These are phyloP conservation scores for Watsonalla cultraria DNA, from an alignment of 2,888 invertebrate species.

Conservation along the genomic window DNA sequence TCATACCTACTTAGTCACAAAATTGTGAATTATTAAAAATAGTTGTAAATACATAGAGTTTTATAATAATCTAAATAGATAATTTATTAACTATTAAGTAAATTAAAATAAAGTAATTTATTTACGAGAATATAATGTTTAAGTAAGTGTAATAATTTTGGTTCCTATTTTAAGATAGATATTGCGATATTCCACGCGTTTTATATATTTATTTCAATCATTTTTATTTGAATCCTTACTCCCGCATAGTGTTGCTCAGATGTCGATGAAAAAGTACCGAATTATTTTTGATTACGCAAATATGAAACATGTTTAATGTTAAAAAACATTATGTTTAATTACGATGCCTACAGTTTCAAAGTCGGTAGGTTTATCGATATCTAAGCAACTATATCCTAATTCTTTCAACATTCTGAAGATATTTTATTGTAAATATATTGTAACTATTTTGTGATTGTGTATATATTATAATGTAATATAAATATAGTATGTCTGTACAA, in stretches of 20 bases:
- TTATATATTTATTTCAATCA: conserved; percentile 50
- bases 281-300: not conserved
- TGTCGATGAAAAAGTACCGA: not conserved
- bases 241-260: not conserved
- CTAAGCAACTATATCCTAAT: not conserved
- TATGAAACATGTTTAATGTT: not conserved
- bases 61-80: conserved; percentile 38
- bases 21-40: conserved; percentile 45
- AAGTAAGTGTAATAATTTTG: conserved; percentile 57
- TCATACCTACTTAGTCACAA: conserved; percentile 21
- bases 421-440: conserved; percentile 28
- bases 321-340: no score
- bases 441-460: conserved; percentile 17
- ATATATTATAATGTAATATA: conserved; percentile 24
- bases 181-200: conserved; percentile 45
- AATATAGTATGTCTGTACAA: conserved; percentile 13
- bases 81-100: conserved; percentile 60
- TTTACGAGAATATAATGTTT: conserved; percentile 38
- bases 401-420: not conserved
- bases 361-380: not conserved
- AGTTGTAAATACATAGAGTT: conserved; percentile 62
- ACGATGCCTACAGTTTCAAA: not conserved
- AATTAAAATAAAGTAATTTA: conserved; percentile 52
- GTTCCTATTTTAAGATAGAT: conserved; percentile 75
- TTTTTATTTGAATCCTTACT: conserved; percentile 18